Base-by-base conservation (phyloP, 2,797 vertebrate species). In the Rhabdophis nuchalis region DNA sequence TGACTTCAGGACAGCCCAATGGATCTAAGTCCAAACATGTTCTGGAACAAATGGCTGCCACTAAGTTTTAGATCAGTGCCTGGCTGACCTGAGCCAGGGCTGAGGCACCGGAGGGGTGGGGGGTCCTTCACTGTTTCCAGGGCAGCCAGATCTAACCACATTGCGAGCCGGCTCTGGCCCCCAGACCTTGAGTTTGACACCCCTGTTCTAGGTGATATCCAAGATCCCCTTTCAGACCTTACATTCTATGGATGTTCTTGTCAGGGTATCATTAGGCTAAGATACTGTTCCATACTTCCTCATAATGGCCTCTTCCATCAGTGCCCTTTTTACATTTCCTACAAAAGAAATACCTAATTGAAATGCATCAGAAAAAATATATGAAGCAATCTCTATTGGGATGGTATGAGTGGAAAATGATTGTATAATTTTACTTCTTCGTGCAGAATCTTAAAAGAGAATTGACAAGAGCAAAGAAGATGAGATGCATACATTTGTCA, bases 371-470 rank as follows among this genome's bases (percentile, higher is more conserved):
- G 29, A 12, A 12, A 4, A 36, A 92, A 93, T 20, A 88, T 92
- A 54, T 0, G 46, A 64, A 92, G 86, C 72, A 64, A 32, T 90
- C 50, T 91, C 77, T 90, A 85, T 32, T 32, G 32, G 61, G n/a
- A 53, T 72, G 32, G 23, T 13, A 11, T 27, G 32, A 23, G n/a
- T 56, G 58, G 57, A 18, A 92, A 95, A 94, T 23, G 11, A 60
- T 85, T 32, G 54, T 85, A 72, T 89, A 10, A 85, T 92, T 64
- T 72, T 92, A 54, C 90, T 52, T 86, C 12, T 94, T 91, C 85
- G 88, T 32, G 0, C 91, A 88, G 23, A 91, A 94, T 50, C 57
- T 27, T 92, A 92, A 95, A 93, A 86, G 89, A 88, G 56, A 92
- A 87, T 1, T 56, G 89, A 16, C 0, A 54, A 52, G 90, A 90